These are phyloP conservation scores for Drosophila ambigua DNA, from an alignment of 1,140 invertebrate species.

Conservation along the genomic window DNA sequence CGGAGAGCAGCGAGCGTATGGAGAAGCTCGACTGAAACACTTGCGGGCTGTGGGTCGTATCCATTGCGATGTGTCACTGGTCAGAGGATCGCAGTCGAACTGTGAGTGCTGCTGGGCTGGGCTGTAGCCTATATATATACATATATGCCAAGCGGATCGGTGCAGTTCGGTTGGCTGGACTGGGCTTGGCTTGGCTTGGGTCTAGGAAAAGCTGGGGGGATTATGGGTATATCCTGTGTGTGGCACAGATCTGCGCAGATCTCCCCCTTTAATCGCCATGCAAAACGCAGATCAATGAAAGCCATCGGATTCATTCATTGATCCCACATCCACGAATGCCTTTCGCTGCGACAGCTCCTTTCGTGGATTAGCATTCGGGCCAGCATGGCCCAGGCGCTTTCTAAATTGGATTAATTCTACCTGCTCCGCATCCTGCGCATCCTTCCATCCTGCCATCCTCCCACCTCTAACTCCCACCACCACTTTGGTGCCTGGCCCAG, in stretches of 20 bases:
- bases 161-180: too few species aligned
- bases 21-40: conserved; percentile 66
- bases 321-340: conserved; percentile 35
- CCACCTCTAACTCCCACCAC: too few species aligned
- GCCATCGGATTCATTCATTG: conserved; percentile 73
- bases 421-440: conserved; percentile 17
- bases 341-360: conserved; percentile 8
- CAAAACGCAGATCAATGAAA: conserved; percentile 65
- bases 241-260: conserved; percentile 31
- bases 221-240: conserved; percentile 43
- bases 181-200: too few species aligned
- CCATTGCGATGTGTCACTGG: conserved; percentile 26
- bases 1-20: conserved; percentile 52
- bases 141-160: too few species aligned
- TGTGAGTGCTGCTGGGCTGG: not conserved
- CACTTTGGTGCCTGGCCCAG: conserved; percentile 12
- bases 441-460: too few species aligned
- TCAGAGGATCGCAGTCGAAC: conserved; percentile 11
- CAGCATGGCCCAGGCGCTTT: conserved; percentile 15
- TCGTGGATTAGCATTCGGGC: conserved; percentile 45
- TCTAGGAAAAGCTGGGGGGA: conserved; percentile 10
- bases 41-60: conserved; percentile 25
- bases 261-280: conserved; percentile 1
- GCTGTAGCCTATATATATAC: conserved; percentile 25
- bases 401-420: conserved; percentile 63